Evolutionary conservation across 2,113 vertebrate species (phyloP).

Genomic region (Arizona elegans): DNA sequence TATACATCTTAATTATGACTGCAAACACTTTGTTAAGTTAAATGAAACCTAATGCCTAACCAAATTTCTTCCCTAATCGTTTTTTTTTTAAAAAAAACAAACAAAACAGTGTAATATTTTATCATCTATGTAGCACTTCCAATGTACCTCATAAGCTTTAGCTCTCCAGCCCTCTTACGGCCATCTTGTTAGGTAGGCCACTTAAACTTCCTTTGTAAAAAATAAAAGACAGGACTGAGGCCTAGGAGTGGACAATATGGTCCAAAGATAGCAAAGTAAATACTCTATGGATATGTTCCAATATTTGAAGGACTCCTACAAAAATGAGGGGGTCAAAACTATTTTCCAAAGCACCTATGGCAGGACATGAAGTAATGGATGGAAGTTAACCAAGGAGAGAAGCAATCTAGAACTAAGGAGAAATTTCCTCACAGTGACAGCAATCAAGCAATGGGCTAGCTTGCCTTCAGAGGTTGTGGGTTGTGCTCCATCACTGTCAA

Average conservation of each 20-base stretch:
- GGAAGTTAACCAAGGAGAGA: background rate
- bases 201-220: background rate
- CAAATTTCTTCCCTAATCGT: constrained; percentile 28
- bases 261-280: background rate
- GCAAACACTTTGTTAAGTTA: constrained; percentile 57
- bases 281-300: background rate
- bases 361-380: background rate
- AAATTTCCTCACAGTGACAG: background rate
- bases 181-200: background rate
- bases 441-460: background rate
- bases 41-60: constrained; percentile 49
- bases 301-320: background rate
- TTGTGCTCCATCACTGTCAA: background rate
- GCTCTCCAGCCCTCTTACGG: background rate
- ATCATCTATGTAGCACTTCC: background rate
- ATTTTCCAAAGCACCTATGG: background rate
- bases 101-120: constrained; percentile 13
- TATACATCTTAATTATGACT: constrained; percentile 55
- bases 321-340: background rate
- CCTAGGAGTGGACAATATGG: background rate
- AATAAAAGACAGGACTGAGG: background rate
- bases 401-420: background rate
- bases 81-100: background rate
- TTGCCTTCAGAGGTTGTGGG: background rate
- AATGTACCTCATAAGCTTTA: background rate